These are phyloP conservation scores for Fratercula arctica DNA, from an alignment of 2,797 vertebrate species.

Conservation along the genomic window DNA sequence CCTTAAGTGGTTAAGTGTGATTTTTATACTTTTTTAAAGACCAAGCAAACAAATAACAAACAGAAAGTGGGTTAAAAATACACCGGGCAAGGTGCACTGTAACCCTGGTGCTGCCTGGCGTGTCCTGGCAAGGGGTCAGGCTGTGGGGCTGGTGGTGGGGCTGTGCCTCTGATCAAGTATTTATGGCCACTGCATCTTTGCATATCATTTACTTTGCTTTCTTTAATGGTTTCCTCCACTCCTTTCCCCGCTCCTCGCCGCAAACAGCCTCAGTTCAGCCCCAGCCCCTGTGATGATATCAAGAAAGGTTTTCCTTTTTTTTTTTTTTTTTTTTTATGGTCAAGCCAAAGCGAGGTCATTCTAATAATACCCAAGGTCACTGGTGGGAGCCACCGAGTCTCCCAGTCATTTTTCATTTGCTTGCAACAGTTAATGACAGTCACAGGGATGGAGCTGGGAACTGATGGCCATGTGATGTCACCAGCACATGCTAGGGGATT, in stretches of 20 bases:
- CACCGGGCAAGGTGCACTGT: not conserved
- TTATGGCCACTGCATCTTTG: constrained; percentile 78
- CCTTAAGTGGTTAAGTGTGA: not conserved
- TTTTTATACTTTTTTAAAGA: not conserved
- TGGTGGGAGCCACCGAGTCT: constrained; percentile 86
- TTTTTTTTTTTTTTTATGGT: constrained; percentile 76
- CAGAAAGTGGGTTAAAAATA: not conserved
- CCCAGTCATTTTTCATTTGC: constrained; percentile 91
- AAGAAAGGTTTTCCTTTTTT: constrained; percentile 72
- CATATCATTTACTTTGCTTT: constrained; percentile 74
- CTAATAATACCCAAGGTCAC: constrained; percentile 89
- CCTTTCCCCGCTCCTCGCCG: not conserved
- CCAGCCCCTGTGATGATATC: constrained; percentile 82
- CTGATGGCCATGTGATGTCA: constrained; percentile 86
- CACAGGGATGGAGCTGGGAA: constrained; percentile 84
- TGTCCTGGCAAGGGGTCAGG: constrained; percentile 74
- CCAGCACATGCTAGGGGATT: constrained; percentile 86
- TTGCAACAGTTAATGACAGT: constrained; percentile 88
- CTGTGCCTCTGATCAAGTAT: constrained; percentile 78
- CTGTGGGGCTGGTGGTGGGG: constrained; percentile 65
- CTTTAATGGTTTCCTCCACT: constrained; percentile 60
- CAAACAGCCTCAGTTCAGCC: constrained; percentile 58
- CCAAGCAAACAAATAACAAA: not conserved
- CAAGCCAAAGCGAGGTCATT: constrained; percentile 88
- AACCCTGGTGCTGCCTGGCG: constrained; percentile 54